These are phyloP conservation scores for Parasteatoda tepidariorum DNA, from an alignment of 1,140 invertebrate genomes.

Conservation along the genomic window DNA sequence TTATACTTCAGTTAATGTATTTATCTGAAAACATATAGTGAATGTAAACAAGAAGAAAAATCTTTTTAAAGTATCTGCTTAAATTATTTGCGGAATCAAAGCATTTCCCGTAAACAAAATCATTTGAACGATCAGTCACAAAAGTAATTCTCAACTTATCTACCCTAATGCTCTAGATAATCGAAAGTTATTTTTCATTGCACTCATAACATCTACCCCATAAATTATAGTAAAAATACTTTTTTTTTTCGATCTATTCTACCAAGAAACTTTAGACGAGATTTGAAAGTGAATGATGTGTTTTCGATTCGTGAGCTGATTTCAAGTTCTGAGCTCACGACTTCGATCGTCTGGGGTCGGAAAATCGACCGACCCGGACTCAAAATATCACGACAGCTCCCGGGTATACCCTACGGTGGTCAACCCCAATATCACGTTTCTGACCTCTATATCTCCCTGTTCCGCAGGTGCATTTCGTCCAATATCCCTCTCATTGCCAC, in stretches of 20 bases:
- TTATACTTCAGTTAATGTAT: no score
- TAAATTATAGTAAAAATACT: constrained; percentile 26
- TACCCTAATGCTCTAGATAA: background rate
- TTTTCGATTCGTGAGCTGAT: constrained; percentile 38
- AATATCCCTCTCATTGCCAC: background rate
- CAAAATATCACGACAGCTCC: constrained; percentile 12
- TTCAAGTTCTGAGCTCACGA: constrained; percentile 12
- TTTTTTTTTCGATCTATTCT: background rate
- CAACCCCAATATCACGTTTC: constrained; percentile 10
- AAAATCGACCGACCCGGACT: constrained; percentile 23
- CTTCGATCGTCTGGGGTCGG: background rate
- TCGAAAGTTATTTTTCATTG: background rate
- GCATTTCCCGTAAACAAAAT: no score
- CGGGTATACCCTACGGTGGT: background rate
- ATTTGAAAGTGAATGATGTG: constrained; percentile 2
- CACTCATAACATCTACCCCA: background rate
- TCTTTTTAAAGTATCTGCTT: no score
- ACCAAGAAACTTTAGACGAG: no score
- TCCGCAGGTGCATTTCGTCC: constrained; percentile 9
- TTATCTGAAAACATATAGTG: no score
- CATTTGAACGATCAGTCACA: no score
- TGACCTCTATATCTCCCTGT: constrained; percentile 10
- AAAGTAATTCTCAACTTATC: no score
- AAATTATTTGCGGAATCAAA: no score
- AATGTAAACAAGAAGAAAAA: no score